These are phyloP conservation scores for Poicephalus gulielmi DNA, from an alignment of 2,113 vertebrate species.

Conservation along the genomic window DNA sequence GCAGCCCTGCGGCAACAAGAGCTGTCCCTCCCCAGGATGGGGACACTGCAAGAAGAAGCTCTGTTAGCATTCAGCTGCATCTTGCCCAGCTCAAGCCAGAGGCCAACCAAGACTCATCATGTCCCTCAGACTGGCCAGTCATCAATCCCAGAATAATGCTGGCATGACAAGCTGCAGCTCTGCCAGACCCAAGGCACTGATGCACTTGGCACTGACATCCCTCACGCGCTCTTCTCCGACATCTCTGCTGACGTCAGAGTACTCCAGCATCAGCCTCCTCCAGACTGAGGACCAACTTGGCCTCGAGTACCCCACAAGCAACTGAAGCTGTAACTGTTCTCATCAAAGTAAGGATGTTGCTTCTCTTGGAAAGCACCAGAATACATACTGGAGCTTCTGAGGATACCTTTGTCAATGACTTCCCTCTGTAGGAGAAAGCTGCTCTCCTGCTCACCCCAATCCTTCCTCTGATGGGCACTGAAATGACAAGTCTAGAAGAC, in stretches of 20 bases:
- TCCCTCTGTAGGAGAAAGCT: background rate
- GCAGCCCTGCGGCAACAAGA: background rate
- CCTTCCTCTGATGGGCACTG: background rate
- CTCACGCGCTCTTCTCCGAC: accelerated
- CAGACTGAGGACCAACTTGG: background rate
- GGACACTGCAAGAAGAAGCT: background rate
- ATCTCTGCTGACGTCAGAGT: background rate
- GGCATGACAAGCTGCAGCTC: background rate
- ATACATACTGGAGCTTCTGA: background rate
- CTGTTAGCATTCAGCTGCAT: background rate
- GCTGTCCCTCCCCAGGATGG: accelerated
- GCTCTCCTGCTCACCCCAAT: background rate
- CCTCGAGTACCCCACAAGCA: accelerated
- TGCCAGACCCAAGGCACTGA: background rate
- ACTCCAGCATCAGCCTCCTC: background rate
- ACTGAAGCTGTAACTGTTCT: background rate
- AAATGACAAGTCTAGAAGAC: background rate
- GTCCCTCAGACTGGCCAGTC: background rate
- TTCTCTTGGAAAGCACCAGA: background rate
- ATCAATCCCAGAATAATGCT: background rate
- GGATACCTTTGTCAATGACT: background rate
- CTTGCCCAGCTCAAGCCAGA: background rate
- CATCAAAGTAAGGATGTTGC: background rate
- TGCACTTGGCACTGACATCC: too few species aligned
- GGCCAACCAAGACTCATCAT: background rate